Evolutionary conservation across 2,888 invertebrate species (phyloP).

Genomic region (Cloeon dipterum): DNA sequence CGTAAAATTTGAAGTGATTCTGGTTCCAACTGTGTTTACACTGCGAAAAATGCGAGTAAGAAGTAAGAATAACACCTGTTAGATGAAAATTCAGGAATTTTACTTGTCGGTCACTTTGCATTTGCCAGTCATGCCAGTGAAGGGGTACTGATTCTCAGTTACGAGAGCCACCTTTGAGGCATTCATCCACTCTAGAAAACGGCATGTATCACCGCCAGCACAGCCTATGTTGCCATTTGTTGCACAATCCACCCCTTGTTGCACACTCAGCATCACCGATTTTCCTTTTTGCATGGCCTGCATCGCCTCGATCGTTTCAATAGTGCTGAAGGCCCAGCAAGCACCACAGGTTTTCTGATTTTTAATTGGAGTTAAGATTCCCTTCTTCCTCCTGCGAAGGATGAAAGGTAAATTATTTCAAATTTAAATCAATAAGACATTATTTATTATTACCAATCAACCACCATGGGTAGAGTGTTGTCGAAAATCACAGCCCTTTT

Average conservation of each 20-base stretch:
- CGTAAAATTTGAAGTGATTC: constrained; percentile 25
- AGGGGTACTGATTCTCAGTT: constrained; percentile 36
- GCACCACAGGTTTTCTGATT: constrained; percentile 60
- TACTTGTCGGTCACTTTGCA: constrained; percentile 5
- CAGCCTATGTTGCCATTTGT: constrained; percentile 47
- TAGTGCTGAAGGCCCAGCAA: constrained; percentile 67
- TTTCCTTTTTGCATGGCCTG: constrained; percentile 38
- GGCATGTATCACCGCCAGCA: constrained; percentile 57
- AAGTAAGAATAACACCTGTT: constrained; percentile 2
- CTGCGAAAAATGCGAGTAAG: constrained; percentile 11
- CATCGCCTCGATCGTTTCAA: constrained; percentile 56
- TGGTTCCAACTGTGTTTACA: constrained; percentile 19
- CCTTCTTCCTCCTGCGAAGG: constrained; percentile 35
- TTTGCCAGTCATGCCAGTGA: constrained; percentile 15
- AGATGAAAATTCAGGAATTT: constrained; percentile 2
- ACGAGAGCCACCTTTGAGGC: constrained; percentile 28
- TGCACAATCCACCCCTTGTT: constrained; percentile 64
- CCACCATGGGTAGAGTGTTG: constrained; percentile 21
- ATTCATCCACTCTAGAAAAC: constrained; percentile 48
- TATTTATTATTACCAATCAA: constrained; percentile 40
- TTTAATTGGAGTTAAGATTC: constrained; percentile 37
- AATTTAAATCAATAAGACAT: too few relatives aligned
- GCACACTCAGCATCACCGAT: constrained; percentile 40
- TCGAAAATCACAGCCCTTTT: constrained; percentile 11
- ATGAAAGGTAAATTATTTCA: constrained; percentile 2